A percentile compares a stretch with the other conserved stretches of the same genome.
Conservation (phyloP, 1,140 invertebrate genomes). For the Listronotus bonariensis region DNA sequence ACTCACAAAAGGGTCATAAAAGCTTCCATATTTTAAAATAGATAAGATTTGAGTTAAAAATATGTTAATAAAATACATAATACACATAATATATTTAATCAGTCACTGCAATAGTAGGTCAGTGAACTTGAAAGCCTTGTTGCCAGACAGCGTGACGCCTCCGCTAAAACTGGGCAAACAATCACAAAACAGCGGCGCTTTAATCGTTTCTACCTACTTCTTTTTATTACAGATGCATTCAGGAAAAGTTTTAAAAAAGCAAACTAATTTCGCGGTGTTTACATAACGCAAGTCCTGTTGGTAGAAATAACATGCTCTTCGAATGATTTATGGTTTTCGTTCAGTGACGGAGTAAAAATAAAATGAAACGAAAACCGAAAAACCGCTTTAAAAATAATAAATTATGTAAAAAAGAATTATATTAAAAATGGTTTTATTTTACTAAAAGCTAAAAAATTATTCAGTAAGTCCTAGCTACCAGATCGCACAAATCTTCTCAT, state of each 20-base stretch:
- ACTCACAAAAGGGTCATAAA: too few relatives aligned
- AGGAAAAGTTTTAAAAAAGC: slow-evolving; percentile 13
- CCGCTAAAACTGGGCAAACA: slow-evolving; percentile 35
- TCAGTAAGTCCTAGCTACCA: too few relatives aligned
- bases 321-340: slow-evolving; percentile 4
- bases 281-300: slow-evolving; percentile 14
- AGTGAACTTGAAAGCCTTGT: slow-evolving; percentile 38
- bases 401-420: too few relatives aligned
- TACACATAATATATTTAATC: too few relatives aligned
- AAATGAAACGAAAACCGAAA: too few relatives aligned
- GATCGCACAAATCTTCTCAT: too few relatives aligned
- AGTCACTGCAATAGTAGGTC: slow-evolving; percentile 33
- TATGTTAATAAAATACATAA: too few relatives aligned
- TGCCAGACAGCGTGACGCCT: slow-evolving; percentile 48
- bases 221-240: neutral
- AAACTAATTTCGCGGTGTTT: slow-evolving; percentile 20
- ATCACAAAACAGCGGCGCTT: slow-evolving; percentile 13
- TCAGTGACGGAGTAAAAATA: neutral
- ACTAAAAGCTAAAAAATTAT: too few relatives aligned
- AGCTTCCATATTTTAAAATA: too few relatives aligned
- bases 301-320: neutral
- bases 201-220: neutral
- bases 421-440: too few relatives aligned
- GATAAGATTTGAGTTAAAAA: too few relatives aligned
- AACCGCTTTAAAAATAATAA: too few relatives aligned